Evolutionary conservation across 2,888 invertebrate genomes (phyloP).

Genomic region (Mimas tiliae): DNA sequence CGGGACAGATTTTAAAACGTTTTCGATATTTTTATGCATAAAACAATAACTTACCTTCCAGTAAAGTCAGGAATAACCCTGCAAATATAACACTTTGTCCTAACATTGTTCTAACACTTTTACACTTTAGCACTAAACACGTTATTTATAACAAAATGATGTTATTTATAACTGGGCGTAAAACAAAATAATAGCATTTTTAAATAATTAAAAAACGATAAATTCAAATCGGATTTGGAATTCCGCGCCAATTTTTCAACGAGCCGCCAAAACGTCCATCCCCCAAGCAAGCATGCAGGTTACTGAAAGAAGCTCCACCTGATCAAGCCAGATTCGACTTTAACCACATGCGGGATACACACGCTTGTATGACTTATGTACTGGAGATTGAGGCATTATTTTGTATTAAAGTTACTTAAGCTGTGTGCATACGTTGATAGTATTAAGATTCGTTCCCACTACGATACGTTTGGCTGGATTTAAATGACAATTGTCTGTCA

Average conservation of each 20-base stretch:
- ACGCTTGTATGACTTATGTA: slow-evolving; percentile 35
- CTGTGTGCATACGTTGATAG: slow-evolving; percentile 42
- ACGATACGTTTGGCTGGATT: slow-evolving; percentile 59
- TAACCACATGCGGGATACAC: slow-evolving; percentile 37
- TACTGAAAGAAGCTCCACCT: slow-evolving; percentile 55
- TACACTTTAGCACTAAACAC: slow-evolving; percentile 47
- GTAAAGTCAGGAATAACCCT: slow-evolving; percentile 60
- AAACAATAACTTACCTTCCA: slow-evolving; percentile 62
- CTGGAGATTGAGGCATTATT: slow-evolving; percentile 34
- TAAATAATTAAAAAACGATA: slow-evolving; percentile 31
- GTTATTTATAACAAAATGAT: slow-evolving; percentile 28
- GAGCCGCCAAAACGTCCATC: slow-evolving; percentile 42
- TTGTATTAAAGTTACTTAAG: slow-evolving; percentile 28
- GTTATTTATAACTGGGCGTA: slow-evolving; percentile 30
- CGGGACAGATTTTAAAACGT: slow-evolving; percentile 12
- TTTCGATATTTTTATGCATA: slow-evolving; percentile 19
- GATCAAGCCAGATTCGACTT: slow-evolving; percentile 50
- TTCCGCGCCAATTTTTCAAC: slow-evolving; percentile 42
- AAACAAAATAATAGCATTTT: slow-evolving; percentile 14
- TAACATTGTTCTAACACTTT: slow-evolving; percentile 57
- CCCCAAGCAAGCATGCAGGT: slow-evolving; percentile 47
- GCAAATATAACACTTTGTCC: slow-evolving; percentile 54
- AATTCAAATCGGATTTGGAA: slow-evolving; percentile 43
- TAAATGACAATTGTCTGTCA: slow-evolving; percentile 57
- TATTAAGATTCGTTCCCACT: slow-evolving; percentile 42